Conservation (phyloP, 1,140 invertebrate genomes). For the Tachypleus tridentatus region DNA sequence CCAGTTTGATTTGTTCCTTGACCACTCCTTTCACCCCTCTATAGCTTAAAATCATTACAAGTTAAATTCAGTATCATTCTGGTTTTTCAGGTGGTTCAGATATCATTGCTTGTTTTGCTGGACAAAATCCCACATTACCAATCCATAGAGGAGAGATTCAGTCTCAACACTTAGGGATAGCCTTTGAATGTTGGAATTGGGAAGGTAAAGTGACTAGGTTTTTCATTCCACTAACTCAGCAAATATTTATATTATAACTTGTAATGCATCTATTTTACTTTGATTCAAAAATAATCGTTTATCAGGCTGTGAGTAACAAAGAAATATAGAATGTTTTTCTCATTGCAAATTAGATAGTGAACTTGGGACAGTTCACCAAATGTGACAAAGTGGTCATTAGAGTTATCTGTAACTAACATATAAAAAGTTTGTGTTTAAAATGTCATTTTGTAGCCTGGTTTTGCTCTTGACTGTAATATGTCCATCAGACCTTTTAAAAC, state of each 20-base stretch:
- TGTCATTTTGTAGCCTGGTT: no score
- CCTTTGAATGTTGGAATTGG: constrained; percentile 38
- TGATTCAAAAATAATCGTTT: neutral
- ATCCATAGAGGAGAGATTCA: constrained; percentile 47
- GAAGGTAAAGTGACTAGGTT: constrained; percentile 27
- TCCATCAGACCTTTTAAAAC: no score
- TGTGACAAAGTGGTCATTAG: no score
- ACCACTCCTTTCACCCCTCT: neutral
- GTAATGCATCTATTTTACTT: neutral
- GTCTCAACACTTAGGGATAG: constrained; percentile 40
- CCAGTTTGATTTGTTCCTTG: no score
- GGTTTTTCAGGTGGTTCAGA: constrained; percentile 42
- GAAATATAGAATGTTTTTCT: no score
- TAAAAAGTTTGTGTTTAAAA: no score
- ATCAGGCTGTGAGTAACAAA: no score
- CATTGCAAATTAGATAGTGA: no score
- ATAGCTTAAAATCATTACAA: neutral
- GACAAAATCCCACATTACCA: constrained; percentile 40
- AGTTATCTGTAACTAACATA: no score
- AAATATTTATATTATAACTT: neutral
- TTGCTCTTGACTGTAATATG: no score
- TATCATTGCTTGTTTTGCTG: constrained; percentile 49
- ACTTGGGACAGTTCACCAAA: no score
- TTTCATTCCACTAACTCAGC: no score
- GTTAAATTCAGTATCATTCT: neutral